Base-by-base conservation (phyloP, 2,113 vertebrate genomes). In the Hoplias malabaricus region DNA sequence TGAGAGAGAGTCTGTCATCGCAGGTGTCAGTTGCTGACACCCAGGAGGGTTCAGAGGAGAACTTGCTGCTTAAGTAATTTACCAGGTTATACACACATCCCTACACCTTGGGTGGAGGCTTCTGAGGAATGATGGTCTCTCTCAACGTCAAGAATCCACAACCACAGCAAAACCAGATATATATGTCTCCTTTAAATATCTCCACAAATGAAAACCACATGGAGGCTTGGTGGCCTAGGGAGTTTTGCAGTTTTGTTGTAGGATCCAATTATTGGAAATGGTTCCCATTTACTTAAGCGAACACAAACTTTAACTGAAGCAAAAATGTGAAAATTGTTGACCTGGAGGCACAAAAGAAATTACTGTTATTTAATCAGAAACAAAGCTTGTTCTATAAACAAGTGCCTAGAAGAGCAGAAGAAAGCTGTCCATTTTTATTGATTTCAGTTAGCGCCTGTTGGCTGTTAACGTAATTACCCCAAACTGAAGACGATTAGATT, bases 121-220 rank as follows among this genome's bases (percentile, higher is more conserved):
- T 57, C 21, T 69, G 83, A 63, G 84, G 86, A 88, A 77, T 81
- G 88, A 90, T 88, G 87, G 86, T 69, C 84, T 85, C 75, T 84
- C 84, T 90, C 83, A 87, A 76, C 83, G 78, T 62, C 53, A 80
- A 80, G 81, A 89, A 87, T 87, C 81, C 75, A 73, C 48, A 70
- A 77, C 71, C 68, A 29, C 59, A 31, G 69, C 69, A 74, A 69
- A 54, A 72, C 73, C 86, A 85, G 86, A 86, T 88, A 80, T 84
- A 87, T 87, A 82, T 85, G 84, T 87, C 82, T 4, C 81, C 85
- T 75, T 86, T 86, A 82, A 85, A 86, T 65, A 75, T 79, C 43
- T 69, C 31, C 71, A 23, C 54, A 83, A 87, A 91, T 90, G 71
- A 80, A 85, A 91, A 84, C 75, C 90, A 91, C 86, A 85, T 90